These are phyloP conservation scores for Galagoides demidoff DNA, from an alignment of 2,797 vertebrate species.

Conservation along the genomic window DNA sequence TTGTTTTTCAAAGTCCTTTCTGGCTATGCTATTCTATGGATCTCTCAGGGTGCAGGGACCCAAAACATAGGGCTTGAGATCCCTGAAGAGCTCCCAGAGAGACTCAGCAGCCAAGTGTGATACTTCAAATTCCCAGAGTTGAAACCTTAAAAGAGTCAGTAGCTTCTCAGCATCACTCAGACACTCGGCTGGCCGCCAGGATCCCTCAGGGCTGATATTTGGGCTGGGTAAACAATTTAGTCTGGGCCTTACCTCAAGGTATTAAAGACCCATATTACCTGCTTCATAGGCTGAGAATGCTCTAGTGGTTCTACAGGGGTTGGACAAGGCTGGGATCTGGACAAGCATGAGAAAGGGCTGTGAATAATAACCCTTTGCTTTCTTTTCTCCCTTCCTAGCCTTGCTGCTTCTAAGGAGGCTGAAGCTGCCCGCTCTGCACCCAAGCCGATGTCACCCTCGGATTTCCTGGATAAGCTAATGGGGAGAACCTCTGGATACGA, in stretches of 20 bases:
- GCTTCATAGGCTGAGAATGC: slow-evolving; percentile 52
- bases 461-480: slow-evolving; percentile 99
- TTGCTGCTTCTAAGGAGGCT: slow-evolving; percentile 97
- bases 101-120: slow-evolving; percentile 62
- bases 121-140: slow-evolving; percentile 66
- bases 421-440: slow-evolving; percentile 94
- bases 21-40: not conserved
- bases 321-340: slow-evolving; percentile 7
- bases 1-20: not conserved
- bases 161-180: slow-evolving; percentile 76
- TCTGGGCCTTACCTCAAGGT: slow-evolving; percentile 57
- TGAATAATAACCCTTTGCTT: slow-evolving; percentile 59
- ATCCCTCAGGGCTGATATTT: slow-evolving; percentile 76
- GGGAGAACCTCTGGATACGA: slow-evolving; percentile 98
- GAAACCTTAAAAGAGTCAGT: slow-evolving; percentile 70
- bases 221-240: slow-evolving; percentile 82
- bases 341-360: not conserved
- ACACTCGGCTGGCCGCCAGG: slow-evolving; percentile 72
- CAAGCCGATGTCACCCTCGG: slow-evolving; percentile 97
- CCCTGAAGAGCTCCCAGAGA: slow-evolving; percentile 58
- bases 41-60: not conserved
- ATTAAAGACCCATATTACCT: slow-evolving; percentile 74
- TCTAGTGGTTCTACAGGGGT: slow-evolving; percentile 16
- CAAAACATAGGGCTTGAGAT: not conserved
- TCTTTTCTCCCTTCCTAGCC: slow-evolving; percentile 89